These are phyloP conservation scores for Gopherus evgoodei DNA, from an alignment of 2,113 vertebrate species.

Conservation along the genomic window DNA sequence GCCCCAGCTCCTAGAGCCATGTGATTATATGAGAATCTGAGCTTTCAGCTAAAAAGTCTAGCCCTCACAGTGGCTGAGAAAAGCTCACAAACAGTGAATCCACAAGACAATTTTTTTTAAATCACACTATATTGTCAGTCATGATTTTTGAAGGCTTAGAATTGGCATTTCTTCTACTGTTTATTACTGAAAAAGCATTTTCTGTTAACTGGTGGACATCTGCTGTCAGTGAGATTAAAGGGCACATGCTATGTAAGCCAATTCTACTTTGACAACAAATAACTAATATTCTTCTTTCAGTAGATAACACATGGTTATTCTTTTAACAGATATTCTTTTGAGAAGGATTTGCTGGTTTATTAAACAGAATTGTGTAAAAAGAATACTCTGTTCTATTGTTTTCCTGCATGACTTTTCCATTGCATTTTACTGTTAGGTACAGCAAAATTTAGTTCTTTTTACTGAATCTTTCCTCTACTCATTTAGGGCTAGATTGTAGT, in stretches of 20 bases:
- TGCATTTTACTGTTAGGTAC: not conserved
- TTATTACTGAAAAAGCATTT: not conserved
- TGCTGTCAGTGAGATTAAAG: not conserved
- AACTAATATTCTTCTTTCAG: not conserved
- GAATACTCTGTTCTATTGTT: not conserved
- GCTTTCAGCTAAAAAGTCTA: not conserved
- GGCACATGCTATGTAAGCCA: not conserved
- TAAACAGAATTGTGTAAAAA: not conserved
- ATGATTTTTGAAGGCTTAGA: not conserved
- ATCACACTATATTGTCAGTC: not conserved
- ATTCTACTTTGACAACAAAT: not conserved
- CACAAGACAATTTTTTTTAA: not conserved
- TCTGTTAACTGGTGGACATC: not conserved
- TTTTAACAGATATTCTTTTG: not conserved
- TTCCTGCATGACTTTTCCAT: not conserved
- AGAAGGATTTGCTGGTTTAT: not conserved
- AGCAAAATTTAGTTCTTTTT: not conserved
- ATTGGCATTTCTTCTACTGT: not conserved
- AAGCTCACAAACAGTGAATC: not conserved
- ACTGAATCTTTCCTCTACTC: not conserved
- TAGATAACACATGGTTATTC: not conserved
- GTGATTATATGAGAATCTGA: not conserved
- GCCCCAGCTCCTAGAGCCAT: not conserved
- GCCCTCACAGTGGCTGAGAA: not conserved
- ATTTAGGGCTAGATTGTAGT: not conserved